Conservation (phyloP, 2,113 vertebrate genomes). For the Nothocercus nigrocapillus region DNA sequence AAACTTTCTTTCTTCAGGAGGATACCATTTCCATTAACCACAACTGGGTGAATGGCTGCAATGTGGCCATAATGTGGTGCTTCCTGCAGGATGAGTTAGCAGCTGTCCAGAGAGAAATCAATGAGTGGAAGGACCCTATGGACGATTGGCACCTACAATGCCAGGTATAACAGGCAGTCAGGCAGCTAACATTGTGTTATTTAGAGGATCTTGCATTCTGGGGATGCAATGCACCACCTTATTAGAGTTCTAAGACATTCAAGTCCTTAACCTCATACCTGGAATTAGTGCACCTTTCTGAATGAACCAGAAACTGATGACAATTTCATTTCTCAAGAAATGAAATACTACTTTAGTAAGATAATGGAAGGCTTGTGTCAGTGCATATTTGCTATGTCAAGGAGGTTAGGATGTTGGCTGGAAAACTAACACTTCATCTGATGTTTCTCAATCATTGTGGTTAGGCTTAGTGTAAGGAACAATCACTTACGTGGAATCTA, state of each 20-base stretch:
- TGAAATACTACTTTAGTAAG: neutral
- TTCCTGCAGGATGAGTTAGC: conserved; percentile 91
- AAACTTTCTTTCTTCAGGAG: conserved; percentile 76
- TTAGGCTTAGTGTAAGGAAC: no score
- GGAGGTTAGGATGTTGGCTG: neutral
- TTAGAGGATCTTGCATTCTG: fast-evolving
- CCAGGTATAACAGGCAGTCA: conserved; percentile 80
- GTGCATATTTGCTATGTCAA: fast-evolving
- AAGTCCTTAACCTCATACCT: neutral
- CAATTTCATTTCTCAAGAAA: neutral
- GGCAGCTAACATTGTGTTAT: fast-evolving
- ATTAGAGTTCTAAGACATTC: neutral
- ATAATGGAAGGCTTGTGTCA: neutral
- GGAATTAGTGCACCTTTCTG: fast-evolving
- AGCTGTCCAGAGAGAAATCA: conserved; percentile 88
- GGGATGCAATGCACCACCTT: no score
- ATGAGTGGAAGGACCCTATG: conserved; percentile 88
- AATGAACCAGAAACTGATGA: fast-evolving
- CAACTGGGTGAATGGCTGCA: conserved; percentile 97
- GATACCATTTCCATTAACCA: conserved; percentile 98
- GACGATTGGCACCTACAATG: conserved; percentile 93
- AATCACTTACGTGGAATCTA: neutral
- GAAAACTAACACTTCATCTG: neutral
- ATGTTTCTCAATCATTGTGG: neutral
- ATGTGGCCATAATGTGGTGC: conserved; percentile 91